These are phyloP conservation scores for Excalfactoria chinensis DNA, from an alignment of 2,113 vertebrate genomes.

Conservation along the genomic window DNA sequence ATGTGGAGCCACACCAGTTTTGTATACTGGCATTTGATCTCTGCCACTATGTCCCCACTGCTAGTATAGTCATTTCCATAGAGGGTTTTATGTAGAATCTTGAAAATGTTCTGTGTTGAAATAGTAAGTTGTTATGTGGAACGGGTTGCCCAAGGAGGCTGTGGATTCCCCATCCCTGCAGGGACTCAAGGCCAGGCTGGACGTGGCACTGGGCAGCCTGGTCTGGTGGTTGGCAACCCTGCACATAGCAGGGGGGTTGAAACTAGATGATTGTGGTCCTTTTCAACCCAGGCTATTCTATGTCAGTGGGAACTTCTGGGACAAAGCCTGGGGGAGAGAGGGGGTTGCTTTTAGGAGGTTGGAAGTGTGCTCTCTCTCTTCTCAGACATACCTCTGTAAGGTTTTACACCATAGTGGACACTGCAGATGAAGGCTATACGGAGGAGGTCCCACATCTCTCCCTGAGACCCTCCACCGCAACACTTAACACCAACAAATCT, in stretches of 20 bases:
- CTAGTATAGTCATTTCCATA: neutral
- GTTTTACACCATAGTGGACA: neutral
- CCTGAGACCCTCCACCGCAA: neutral
- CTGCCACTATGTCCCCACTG: neutral
- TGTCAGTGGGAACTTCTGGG: neutral
- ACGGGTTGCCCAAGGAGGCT: too few relatives aligned
- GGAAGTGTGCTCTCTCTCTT: neutral
- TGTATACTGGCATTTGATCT: neutral
- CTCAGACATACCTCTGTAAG: neutral
- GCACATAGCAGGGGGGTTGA: too few relatives aligned
- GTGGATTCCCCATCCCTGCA: too few relatives aligned
- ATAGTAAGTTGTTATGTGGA: neutral
- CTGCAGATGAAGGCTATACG: neutral
- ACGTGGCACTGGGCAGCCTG: too few relatives aligned
- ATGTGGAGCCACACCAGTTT: neutral
- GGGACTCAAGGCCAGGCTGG: too few relatives aligned
- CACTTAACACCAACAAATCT: neutral
- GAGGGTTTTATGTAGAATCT: neutral
- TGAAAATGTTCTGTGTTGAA: neutral
- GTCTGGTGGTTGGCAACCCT: too few relatives aligned
- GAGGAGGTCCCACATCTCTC: neutral
- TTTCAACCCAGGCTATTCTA: too few relatives aligned
- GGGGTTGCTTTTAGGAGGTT: neutral
- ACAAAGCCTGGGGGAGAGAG: neutral
- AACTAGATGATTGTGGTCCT: too few relatives aligned